A percentile compares a stretch with the other conserved stretches of the same genome.
Evolutionary conservation across 2,888 invertebrate genomes (phyloP).

Genomic region (Gari tellinella): DNA sequence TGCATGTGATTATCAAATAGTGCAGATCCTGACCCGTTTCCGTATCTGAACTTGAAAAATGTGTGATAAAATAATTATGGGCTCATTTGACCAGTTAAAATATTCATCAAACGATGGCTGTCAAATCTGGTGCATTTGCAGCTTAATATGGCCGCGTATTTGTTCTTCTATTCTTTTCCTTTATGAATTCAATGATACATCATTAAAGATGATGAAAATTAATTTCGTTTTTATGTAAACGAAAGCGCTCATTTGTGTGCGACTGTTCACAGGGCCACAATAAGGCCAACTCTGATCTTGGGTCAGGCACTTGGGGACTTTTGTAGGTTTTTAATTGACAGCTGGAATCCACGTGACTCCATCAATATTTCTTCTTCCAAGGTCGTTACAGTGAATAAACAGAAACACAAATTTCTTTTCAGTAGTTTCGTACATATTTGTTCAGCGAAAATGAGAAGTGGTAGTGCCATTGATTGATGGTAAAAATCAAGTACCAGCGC

Average conservation of each 20-base stretch:
- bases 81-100: too few species aligned
- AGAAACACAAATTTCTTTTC: conserved; percentile 51
- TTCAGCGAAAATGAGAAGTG: conserved; percentile 43
- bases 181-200: background rate
- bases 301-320: too few species aligned
- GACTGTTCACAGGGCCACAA: too few species aligned
- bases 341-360: conserved; percentile 57
- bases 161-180: too few species aligned
- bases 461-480: conserved; percentile 44
- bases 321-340: conserved; percentile 44
- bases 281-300: too few species aligned
- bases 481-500: conserved; percentile 35
- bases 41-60: too few species aligned
- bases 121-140: too few species aligned
- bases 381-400: conserved; percentile 30
- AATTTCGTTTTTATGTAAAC: conserved; percentile 53
- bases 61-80: too few species aligned
- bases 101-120: too few species aligned
- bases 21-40: too few species aligned
- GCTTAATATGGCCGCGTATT: too few species aligned
- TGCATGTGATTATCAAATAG: too few species aligned
- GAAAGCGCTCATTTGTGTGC: background rate
- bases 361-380: conserved; percentile 55
- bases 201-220: conserved; percentile 27
- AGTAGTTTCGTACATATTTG: conserved; percentile 59